Evolutionary conservation across 1,140 invertebrate species (phyloP).

Genomic region (Aphelenchoides fujianensis): DNA sequence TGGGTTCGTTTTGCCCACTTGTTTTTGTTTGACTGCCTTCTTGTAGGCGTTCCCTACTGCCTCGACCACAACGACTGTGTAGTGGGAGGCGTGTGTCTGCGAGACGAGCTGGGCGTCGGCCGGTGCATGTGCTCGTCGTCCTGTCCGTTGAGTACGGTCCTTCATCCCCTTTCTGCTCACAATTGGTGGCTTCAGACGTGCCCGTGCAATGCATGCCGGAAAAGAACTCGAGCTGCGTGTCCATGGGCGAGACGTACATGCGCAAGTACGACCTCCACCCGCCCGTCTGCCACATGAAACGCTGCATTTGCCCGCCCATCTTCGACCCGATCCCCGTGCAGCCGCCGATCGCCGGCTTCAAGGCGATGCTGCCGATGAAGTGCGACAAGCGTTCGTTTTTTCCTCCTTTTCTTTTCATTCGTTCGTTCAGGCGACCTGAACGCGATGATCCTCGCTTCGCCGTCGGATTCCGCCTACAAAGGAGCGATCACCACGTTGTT

Average conservation of each 20-base stretch:
- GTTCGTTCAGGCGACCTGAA: constrained; percentile 56
- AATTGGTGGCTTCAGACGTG: constrained; percentile 33
- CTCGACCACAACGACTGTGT: constrained; percentile 52
- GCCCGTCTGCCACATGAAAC: constrained; percentile 49
- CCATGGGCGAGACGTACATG: constrained; percentile 53
- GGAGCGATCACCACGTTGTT: constrained; percentile 51
- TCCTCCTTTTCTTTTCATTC: constrained; percentile 22
- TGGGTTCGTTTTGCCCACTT: background rate
- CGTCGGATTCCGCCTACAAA: constrained; percentile 46
- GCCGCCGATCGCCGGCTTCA: constrained; percentile 38
- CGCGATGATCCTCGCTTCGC: constrained; percentile 43
- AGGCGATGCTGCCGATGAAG: constrained; percentile 54
- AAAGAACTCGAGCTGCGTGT: constrained; percentile 41
- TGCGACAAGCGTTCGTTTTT: constrained; percentile 52
- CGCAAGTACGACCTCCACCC: constrained; percentile 43
- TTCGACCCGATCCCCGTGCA: constrained; percentile 47
- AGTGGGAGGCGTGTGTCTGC: constrained; percentile 47
- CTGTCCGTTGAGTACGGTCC: constrained; percentile 51
- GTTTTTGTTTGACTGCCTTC: background rate
- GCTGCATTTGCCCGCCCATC: constrained; percentile 55
- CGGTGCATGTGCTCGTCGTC: constrained; percentile 56
- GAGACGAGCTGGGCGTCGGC: constrained; percentile 40
- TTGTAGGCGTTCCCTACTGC: constrained; percentile 53
- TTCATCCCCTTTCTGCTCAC: background rate
- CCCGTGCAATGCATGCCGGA: constrained; percentile 39